Evolutionary conservation across 2,888 invertebrate species (phyloP).

Genomic region (Caprella mutica): DNA sequence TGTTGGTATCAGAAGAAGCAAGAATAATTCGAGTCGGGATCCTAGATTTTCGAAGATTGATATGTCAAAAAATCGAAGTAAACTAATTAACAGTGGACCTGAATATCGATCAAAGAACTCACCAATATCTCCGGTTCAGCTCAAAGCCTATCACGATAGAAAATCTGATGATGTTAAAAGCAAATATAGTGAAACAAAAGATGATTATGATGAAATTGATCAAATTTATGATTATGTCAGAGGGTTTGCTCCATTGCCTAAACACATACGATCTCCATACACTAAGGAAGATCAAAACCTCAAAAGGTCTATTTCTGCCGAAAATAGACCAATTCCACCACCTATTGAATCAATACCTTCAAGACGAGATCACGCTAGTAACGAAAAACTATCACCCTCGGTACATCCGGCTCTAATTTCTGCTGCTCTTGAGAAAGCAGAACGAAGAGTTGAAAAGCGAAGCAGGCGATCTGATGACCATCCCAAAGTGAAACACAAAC

Average conservation of each 20-base stretch:
- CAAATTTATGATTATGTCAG: slow-evolving; percentile 92
- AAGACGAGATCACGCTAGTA: slow-evolving; percentile 25
- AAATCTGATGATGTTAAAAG: slow-evolving; percentile 11
- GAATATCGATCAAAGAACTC: slow-evolving; percentile 19
- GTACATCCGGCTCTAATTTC: slow-evolving; percentile 30
- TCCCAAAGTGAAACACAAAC: slow-evolving; percentile 4
- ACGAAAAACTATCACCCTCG: slow-evolving; percentile 26
- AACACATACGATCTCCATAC: slow-evolving; percentile 47
- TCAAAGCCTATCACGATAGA: slow-evolving; percentile 3
- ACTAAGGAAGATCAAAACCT: slow-evolving; percentile 11
- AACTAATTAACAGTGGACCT: slow-evolving; percentile 13
- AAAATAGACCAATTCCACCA: slow-evolving; percentile 61
- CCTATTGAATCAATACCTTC: slow-evolving; percentile 84
- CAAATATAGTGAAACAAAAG: slow-evolving; percentile 38
- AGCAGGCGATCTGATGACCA: not conserved
- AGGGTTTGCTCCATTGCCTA: slow-evolving; percentile 80
- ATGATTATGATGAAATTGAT: slow-evolving; percentile 90
- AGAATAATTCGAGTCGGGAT: slow-evolving; percentile 23
- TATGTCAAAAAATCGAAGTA: slow-evolving; percentile 17
- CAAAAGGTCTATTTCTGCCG: not conserved
- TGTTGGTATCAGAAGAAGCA: slow-evolving; percentile 32
- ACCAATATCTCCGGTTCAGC: slow-evolving; percentile 8
- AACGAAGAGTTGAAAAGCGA: slow-evolving; percentile 38
- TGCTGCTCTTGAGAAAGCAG: slow-evolving; percentile 23
- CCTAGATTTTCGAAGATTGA: slow-evolving; percentile 18